These are phyloP conservation scores for Pyrgus malvae DNA, from an alignment of 2,888 invertebrate genomes.

Conservation along the genomic window DNA sequence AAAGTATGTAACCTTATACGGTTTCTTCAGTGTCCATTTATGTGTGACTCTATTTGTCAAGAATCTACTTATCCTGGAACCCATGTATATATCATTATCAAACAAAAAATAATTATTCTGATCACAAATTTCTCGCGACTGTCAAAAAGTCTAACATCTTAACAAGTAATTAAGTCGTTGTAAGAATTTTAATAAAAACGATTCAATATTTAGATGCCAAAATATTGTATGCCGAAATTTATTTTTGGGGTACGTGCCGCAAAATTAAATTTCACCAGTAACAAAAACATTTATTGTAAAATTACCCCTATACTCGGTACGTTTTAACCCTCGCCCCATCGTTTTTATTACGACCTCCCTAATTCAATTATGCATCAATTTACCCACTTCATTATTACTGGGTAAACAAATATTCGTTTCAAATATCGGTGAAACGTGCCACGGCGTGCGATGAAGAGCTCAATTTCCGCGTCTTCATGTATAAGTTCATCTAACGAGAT, in stretches of 20 bases:
- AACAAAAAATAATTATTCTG: no score
- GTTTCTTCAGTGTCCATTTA: no score
- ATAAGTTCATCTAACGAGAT: slow-evolving; percentile 52
- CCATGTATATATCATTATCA: no score
- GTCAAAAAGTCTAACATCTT: no score
- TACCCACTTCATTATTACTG: slow-evolving; percentile 18
- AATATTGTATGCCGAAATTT: not conserved
- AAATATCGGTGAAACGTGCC: slow-evolving; percentile 21
- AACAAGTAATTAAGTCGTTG: not conserved
- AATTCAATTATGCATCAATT: slow-evolving; percentile 23
- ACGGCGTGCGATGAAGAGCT: slow-evolving; percentile 5
- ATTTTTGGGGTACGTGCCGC: not conserved
- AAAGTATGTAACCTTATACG: no score
- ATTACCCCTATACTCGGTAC: slow-evolving; percentile 8
- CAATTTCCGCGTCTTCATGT: slow-evolving; percentile 31
- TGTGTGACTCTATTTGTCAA: no score
- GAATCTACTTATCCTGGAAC: no score
- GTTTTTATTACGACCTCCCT: slow-evolving; percentile 12
- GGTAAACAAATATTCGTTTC: slow-evolving; percentile 20
- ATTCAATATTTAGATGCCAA: no score
- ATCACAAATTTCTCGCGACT: no score
- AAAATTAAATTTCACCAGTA: not conserved
- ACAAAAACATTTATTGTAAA: slow-evolving; percentile 14
- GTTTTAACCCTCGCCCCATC: not conserved
- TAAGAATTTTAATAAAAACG: not conserved